Percentiles rank a stretch among this genome's conserved stretches.
These are phyloP conservation scores for Ophion slaviceki DNA, from an alignment of 2,888 invertebrate species.

Conservation along the genomic window DNA sequence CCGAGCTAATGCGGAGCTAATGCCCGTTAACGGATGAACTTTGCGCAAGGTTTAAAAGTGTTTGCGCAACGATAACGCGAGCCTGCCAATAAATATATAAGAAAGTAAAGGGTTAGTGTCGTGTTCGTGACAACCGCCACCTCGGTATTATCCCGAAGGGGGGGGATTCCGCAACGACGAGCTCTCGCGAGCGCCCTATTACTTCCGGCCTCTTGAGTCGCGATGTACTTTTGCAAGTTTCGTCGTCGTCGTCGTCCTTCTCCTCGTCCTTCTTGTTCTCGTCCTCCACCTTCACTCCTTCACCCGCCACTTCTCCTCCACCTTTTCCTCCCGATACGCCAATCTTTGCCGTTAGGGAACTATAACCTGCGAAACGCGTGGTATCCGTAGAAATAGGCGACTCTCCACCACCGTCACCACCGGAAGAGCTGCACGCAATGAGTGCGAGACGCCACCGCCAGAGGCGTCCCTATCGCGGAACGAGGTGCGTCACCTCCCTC, in stretches of 20 bases:
- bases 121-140: slow-evolving; percentile 57
- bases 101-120: slow-evolving; percentile 30
- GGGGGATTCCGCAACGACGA: slow-evolving; percentile 69
- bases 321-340: no score
- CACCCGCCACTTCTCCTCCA: no score
- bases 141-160: slow-evolving; percentile 69
- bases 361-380: slow-evolving; percentile 45
- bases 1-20: background rate
- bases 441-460: slow-evolving; percentile 45
- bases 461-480: slow-evolving; percentile 29
- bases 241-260: slow-evolving; percentile 62
- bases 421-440: slow-evolving; percentile 1
- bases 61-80: slow-evolving; percentile 24
- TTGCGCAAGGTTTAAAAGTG: slow-evolving; percentile 28
- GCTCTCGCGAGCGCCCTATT: slow-evolving; percentile 77
- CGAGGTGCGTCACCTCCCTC: slow-evolving; percentile 49
- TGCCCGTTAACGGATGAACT: background rate
- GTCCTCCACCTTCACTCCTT: background rate
- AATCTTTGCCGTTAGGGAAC: slow-evolving; percentile 55
- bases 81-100: slow-evolving; percentile 74
- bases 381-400: slow-evolving; percentile 25
- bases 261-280: slow-evolving; percentile 53
- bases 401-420: slow-evolving; percentile 29
- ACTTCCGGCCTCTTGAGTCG: slow-evolving; percentile 82
- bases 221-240: slow-evolving; percentile 82